These are phyloP conservation scores for Fistularia tabacaria DNA, from an alignment of 2,797 vertebrate genomes.

Conservation along the genomic window DNA sequence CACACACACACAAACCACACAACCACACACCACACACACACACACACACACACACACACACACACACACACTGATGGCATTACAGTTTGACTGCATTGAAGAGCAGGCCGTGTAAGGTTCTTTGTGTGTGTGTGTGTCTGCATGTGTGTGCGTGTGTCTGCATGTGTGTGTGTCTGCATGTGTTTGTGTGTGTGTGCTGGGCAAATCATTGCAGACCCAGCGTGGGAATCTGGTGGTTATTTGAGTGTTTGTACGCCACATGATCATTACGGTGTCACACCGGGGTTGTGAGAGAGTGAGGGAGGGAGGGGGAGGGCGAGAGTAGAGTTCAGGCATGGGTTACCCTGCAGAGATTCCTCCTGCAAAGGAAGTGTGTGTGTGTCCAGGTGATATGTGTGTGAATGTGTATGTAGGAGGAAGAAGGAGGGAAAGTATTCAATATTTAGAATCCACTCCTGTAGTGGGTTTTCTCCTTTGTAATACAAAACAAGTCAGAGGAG, in stretches of 20 bases:
- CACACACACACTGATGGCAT: too few species aligned
- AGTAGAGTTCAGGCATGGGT: slow-evolving; percentile 43
- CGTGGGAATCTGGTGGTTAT: neutral
- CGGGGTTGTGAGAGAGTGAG: slow-evolving; percentile 28
- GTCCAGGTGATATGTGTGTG: neutral
- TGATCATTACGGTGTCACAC: slow-evolving; percentile 59
- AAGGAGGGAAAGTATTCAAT: too few species aligned
- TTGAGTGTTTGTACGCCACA: slow-evolving; percentile 16
- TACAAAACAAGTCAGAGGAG: too few species aligned
- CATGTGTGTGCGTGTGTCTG: too few species aligned
- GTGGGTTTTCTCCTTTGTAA: too few species aligned
- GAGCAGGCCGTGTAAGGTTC: neutral
- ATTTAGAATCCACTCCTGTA: too few species aligned
- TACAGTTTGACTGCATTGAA: too few species aligned
- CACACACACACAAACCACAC: neutral
- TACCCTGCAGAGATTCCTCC: slow-evolving; percentile 24
- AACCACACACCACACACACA: neutral
- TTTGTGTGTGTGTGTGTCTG: slow-evolving; percentile 9
- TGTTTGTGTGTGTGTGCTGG: neutral
- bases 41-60: neutral
- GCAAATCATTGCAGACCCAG: too few species aligned
- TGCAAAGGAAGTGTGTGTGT: slow-evolving; percentile 12
- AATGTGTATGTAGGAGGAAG: too few species aligned
- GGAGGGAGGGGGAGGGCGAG: slow-evolving; percentile 8
- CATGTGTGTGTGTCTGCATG: slow-evolving; percentile 7